phyloP scores from a whole-genome alignment of 2,888 invertebrate genomes.

The Xylota sylvarum region DNA sequence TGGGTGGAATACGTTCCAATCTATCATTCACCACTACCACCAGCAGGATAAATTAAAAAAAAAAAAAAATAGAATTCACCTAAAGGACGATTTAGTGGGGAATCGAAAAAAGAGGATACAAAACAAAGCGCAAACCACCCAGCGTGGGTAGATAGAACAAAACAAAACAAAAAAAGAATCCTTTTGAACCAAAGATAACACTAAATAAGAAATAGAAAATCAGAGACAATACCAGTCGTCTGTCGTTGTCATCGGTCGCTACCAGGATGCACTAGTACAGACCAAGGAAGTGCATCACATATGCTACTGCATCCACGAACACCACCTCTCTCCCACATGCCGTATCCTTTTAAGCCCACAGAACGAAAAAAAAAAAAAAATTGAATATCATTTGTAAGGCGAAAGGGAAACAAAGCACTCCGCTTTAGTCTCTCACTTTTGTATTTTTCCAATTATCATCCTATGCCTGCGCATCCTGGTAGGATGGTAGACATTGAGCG shows the following conservation, averaged over 20 bases:
- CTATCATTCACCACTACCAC: conserved; percentile 62
- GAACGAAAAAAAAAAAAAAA: conserved; percentile 2
- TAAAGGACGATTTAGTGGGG: conserved; percentile 54
- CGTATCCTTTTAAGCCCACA: conserved; percentile 1
- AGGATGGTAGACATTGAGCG: conserved; percentile 53
- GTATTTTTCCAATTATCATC: conserved; percentile 77
- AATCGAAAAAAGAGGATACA: conserved; percentile 45
- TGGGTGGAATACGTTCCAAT: conserved; percentile 56
- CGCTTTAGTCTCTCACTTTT: conserved; percentile 75
- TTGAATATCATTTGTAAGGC: conserved; percentile 68
- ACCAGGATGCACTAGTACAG: conserved; percentile 50
- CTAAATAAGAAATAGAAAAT: conserved; percentile 77
- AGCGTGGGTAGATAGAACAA: background rate
- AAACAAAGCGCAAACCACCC: conserved; percentile 35
- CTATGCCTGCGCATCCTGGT: conserved; percentile 63
- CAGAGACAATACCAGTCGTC: conserved; percentile 69
- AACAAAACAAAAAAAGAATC: conserved; percentile 2
- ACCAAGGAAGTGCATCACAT: conserved; percentile 70
- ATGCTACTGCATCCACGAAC: conserved; percentile 57
- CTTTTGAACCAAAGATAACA: conserved; percentile 69
- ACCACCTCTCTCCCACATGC: conserved; percentile 2
- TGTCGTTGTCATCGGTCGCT: conserved; percentile 37
- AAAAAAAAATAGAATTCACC: conserved; percentile 40
- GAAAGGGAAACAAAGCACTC: conserved; percentile 70
- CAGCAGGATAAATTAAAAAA: conserved; percentile 68